These are phyloP conservation scores for Gymnoscopelus braueri DNA, from an alignment of 2,797 vertebrate species.

Conservation along the genomic window DNA sequence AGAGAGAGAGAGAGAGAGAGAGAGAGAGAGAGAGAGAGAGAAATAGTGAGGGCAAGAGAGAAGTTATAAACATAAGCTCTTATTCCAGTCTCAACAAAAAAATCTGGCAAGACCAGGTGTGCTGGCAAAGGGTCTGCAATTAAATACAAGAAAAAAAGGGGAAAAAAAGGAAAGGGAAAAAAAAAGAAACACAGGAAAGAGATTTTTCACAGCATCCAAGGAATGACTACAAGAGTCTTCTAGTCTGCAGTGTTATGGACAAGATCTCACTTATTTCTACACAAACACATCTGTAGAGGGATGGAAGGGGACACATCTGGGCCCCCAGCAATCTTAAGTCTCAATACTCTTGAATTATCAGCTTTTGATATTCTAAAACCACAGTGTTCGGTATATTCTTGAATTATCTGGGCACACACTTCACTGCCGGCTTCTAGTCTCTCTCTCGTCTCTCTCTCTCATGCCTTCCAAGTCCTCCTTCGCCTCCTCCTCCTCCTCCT, in stretches of 20 bases:
- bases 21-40: constrained; percentile 10
- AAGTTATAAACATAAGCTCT: constrained; percentile 66
- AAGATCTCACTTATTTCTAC: constrained; percentile 62
- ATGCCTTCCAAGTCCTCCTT: constrained; percentile 51
- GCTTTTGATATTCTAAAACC: no score
- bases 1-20: constrained; percentile 21
- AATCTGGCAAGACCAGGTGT: constrained; percentile 56
- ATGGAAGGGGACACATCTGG: background rate
- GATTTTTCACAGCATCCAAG: constrained; percentile 47
- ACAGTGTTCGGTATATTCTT: constrained; percentile 13
- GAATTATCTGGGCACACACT: constrained; percentile 40
- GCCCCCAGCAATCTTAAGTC: background rate
- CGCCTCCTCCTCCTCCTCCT: background rate
- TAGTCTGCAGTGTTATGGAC: constrained; percentile 55
- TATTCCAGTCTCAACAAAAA: constrained; percentile 73
- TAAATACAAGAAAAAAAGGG: constrained; percentile 30
- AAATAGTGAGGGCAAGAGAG: constrained; percentile 35
- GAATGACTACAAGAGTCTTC: constrained; percentile 50
- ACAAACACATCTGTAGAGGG: constrained; percentile 60
- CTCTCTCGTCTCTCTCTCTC: background rate
- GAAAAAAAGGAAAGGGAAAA: background rate
- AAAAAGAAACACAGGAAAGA: constrained; percentile 12
- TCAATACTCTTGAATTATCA: no score
- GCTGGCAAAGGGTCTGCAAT: constrained; percentile 56
- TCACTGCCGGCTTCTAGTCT: constrained; percentile 50